Evolutionary conservation across 1,140 invertebrate species (phyloP).

Genomic region (Lordiphosa collinella): DNA sequence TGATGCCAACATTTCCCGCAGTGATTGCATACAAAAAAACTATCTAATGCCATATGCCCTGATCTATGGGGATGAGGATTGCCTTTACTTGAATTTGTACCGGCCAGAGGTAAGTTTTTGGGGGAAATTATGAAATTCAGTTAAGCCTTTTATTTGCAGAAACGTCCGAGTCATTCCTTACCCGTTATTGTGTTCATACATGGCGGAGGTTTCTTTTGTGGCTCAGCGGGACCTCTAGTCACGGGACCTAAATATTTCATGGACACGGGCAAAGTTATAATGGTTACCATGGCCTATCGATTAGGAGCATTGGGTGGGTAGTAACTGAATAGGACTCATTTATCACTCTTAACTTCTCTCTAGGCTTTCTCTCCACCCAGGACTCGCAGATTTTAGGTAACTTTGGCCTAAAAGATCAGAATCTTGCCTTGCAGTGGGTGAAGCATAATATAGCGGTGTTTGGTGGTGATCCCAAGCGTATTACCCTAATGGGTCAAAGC

Average conservation of each 20-base stretch:
- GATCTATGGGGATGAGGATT: conserved; percentile 81
- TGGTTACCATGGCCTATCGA: conserved; percentile 58
- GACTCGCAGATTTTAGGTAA: conserved; percentile 80
- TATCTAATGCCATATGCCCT: conserved; percentile 41
- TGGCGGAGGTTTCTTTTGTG: conserved; percentile 79
- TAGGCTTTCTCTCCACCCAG: conserved; percentile 69
- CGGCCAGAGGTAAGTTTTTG: conserved; percentile 79
- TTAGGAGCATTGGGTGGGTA: conserved; percentile 52
- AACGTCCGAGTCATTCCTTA: conserved; percentile 7
- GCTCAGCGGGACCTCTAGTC: conserved; percentile 43
- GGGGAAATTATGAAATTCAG: too few species aligned
- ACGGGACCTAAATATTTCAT: conserved; percentile 79
- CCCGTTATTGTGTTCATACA: conserved; percentile 80
- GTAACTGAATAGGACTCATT: too few species aligned
- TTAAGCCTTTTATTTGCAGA: too few species aligned
- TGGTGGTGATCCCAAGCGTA: conserved; percentile 79
- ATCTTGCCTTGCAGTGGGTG: conserved; percentile 80
- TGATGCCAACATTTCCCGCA: conserved; percentile 37
- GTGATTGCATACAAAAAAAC: conserved; percentile 65
- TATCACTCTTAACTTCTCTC: background rate
- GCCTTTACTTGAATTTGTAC: conserved; percentile 83
- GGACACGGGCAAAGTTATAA: conserved; percentile 52
- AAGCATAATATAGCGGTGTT: conserved; percentile 61
- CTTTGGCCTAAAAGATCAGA: conserved; percentile 82
- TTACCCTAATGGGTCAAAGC: conserved; percentile 82